Conservation (phyloP, 2,888 invertebrate genomes). For the Dolichomitus sp. region DNA sequence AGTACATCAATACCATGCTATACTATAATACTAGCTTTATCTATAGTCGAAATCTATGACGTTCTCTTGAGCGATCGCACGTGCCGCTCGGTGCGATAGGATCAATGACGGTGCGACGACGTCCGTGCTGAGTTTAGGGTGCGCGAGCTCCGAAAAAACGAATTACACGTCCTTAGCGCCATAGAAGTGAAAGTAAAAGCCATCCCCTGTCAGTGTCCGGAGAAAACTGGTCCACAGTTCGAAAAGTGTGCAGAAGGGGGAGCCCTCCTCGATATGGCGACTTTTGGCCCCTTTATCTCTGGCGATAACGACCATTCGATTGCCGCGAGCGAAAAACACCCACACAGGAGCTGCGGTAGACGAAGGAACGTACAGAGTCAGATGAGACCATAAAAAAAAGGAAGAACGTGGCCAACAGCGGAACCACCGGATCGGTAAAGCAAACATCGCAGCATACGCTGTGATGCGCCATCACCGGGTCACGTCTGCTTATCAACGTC, state of each 20-base stretch:
- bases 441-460: conserved; percentile 74
- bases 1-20: background rate
- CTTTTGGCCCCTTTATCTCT: conserved; percentile 38
- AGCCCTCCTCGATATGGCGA: conserved; percentile 24
- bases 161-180: conserved; percentile 41
- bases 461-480: conserved; percentile 53
- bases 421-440: conserved; percentile 52
- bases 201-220: background rate
- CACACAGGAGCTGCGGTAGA: conserved; percentile 40
- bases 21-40: conserved; percentile 36
- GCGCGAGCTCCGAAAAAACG: conserved; percentile 43
- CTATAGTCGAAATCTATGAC: conserved; percentile 44
- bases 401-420: conserved; percentile 13
- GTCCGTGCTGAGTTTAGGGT: conserved; percentile 46
- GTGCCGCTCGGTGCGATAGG: conserved; percentile 45
- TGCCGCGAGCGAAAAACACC: conserved; percentile 24
- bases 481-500: conserved; percentile 73
- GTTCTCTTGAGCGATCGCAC: conserved; percentile 41
- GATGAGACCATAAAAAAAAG: conserved; percentile 20
- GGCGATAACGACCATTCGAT: conserved; percentile 65
- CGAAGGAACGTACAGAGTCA: background rate
- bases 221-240: background rate
- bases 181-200: conserved; percentile 33
- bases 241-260: background rate
- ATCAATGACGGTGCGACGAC: conserved; percentile 51